A percentile compares a stretch with the other conserved stretches of the same genome.
phyloP scores from a whole-genome alignment of 35 echinoderm and acorn worm genomes.

The Ophioderma brevispina region DNA sequence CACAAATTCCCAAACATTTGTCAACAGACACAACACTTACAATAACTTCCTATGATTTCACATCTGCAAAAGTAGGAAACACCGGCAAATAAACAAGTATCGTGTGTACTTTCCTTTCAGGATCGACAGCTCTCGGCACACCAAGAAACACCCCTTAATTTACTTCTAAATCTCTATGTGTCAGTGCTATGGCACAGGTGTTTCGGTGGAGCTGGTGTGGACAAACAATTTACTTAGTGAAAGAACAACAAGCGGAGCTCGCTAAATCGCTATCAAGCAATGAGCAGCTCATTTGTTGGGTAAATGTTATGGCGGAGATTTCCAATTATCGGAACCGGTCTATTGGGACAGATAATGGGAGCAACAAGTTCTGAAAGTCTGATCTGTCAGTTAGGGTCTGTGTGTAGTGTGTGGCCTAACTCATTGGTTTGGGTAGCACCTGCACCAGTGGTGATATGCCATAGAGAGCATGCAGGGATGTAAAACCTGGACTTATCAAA shows the following conservation, averaged over 20 bases:
- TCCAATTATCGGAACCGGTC: not conserved
- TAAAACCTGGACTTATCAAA: too few relatives aligned
- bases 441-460: too few relatives aligned
- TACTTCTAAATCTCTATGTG: not conserved
- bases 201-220: not conserved
- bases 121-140: not conserved
- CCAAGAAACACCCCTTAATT: slow-evolving; percentile 3
- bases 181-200: not conserved
- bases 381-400: too few relatives aligned
- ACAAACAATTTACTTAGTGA: not conserved
- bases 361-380: too few relatives aligned
- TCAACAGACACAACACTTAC: not conserved
- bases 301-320: not conserved
- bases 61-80: not conserved
- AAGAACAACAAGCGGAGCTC: not conserved
- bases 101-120: not conserved
- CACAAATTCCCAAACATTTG: not conserved
- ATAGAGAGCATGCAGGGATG: too few relatives aligned
- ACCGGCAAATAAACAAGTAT: not conserved
- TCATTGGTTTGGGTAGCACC: too few relatives aligned
- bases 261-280: not conserved
- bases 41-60: not conserved
- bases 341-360: not conserved
- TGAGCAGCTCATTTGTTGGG: not conserved
- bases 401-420: too few relatives aligned